Conservation (phyloP, 2,888 invertebrate species). For the Ectemnius continuus region DNA sequence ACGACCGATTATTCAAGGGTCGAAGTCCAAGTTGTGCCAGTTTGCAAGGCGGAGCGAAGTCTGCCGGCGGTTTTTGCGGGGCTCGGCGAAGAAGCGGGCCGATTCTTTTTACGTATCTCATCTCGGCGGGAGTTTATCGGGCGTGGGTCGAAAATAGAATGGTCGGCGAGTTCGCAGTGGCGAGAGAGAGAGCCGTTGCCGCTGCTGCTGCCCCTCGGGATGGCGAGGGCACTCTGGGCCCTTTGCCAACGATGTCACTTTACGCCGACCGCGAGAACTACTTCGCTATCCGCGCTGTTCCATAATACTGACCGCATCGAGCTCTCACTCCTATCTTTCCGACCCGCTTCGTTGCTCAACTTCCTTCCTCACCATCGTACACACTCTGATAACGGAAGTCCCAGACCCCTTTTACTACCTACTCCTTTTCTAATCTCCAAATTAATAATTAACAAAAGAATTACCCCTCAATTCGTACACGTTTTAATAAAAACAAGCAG, state of each 20-base stretch:
- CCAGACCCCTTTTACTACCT: too few relatives aligned
- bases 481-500: too few relatives aligned
- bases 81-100: too few relatives aligned
- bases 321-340: slow-evolving; percentile 31
- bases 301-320: slow-evolving; percentile 41
- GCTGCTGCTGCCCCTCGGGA: slow-evolving; percentile 22
- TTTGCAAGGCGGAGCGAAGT: too few relatives aligned
- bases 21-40: too few relatives aligned
- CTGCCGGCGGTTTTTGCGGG: too few relatives aligned
- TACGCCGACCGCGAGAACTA: slow-evolving; percentile 50
- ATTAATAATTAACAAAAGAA: too few relatives aligned
- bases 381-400: too few relatives aligned
- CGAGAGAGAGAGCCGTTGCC: too few relatives aligned
- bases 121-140: slow-evolving; percentile 38
- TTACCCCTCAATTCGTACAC: too few relatives aligned
- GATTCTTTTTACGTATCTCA: slow-evolving; percentile 47
- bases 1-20: too few relatives aligned
- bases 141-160: slow-evolving; percentile 40
- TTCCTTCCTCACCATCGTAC: neutral
- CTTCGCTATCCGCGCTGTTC: slow-evolving; percentile 54
- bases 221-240: slow-evolving; percentile 59
- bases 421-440: too few relatives aligned
- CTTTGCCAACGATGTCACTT: slow-evolving; percentile 71
- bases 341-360: neutral
- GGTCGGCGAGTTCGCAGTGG: slow-evolving; percentile 55